A percentile compares a stretch with the other conserved stretches of the same genome.
Conservation (phyloP, 2,888 invertebrate genomes). For the Drosophila ezoana region DNA sequence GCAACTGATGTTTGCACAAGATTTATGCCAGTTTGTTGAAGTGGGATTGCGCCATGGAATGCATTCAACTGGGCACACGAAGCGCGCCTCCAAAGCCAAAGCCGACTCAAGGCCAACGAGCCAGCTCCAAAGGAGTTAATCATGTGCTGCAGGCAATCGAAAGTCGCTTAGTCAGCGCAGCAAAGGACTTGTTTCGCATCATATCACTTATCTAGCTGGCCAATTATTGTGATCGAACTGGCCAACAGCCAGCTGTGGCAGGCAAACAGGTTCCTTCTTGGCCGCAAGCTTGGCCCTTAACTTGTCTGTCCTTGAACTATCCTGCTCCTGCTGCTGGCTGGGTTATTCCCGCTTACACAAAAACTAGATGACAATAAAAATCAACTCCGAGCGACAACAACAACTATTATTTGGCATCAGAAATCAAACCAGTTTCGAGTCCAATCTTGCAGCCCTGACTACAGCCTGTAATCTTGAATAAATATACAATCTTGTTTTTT, state of each 20-base stretch:
- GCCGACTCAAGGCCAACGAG: constrained; percentile 3
- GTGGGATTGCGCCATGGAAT: constrained; percentile 33
- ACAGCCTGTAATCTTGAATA: constrained; percentile 9
- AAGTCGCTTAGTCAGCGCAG: constrained; percentile 13
- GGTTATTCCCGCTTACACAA: constrained; percentile 35
- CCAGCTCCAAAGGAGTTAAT: background rate
- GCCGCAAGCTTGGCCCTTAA: background rate
- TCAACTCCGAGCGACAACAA: background rate
- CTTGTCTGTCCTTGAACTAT: constrained; percentile 59
- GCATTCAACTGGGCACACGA: constrained; percentile 31
- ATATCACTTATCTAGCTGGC: constrained; percentile 25
- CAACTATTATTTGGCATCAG: constrained; percentile 25
- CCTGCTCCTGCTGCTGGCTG: constrained; percentile 28
- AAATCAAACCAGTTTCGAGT: constrained; percentile 47
- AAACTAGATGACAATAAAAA: constrained; percentile 57
- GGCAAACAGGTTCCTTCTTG: constrained; percentile 27
- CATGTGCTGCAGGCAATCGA: constrained; percentile 2
- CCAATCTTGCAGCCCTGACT: constrained; percentile 11
- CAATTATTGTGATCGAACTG: constrained; percentile 36
- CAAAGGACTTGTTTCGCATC: constrained; percentile 29
- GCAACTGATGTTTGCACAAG: constrained; percentile 20
- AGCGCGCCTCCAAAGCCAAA: constrained; percentile 5
- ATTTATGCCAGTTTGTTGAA: constrained; percentile 36
- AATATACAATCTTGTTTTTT: background rate
- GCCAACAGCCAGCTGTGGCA: constrained; percentile 6